Percentiles rank a stretch among this genome's conserved stretches.
phyloP scores from a whole-genome alignment of 2,797 vertebrate genomes.

The Kryptolebias ocellatus region DNA sequence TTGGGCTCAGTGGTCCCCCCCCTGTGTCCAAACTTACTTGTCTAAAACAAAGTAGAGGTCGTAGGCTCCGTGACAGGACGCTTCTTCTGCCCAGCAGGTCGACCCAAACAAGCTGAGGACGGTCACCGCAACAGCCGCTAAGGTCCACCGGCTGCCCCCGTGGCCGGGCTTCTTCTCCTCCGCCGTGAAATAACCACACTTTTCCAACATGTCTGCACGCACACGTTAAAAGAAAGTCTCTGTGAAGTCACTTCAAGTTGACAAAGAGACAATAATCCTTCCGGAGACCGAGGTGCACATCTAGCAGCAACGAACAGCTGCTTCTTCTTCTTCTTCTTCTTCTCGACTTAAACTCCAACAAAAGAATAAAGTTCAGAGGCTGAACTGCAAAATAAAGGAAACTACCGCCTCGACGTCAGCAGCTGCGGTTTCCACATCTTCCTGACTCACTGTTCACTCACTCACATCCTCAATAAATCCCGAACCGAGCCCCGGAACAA shows the following conservation, averaged over 20 bases:
- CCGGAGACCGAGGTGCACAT: slow-evolving; percentile 3
- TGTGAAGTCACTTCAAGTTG: too few species aligned
- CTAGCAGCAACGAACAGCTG: not conserved
- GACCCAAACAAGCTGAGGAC: slow-evolving; percentile 49
- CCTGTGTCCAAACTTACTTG: slow-evolving; percentile 80
- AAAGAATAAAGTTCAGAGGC: slow-evolving; percentile 18
- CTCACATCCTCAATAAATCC: slow-evolving; percentile 31
- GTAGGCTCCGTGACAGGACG: slow-evolving; percentile 89
- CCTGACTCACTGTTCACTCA: slow-evolving; percentile 43
- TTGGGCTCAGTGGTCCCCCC: not conserved
- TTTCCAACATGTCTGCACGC: slow-evolving; percentile 35
- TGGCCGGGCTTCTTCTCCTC: slow-evolving; percentile 17
- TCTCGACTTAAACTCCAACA: slow-evolving; percentile 22
- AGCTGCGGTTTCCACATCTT: slow-evolving; percentile 34
- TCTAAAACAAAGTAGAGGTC: slow-evolving; percentile 95
- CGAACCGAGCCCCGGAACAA: not conserved
- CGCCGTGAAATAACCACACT: slow-evolving; percentile 1
- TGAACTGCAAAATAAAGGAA: slow-evolving; percentile 56
- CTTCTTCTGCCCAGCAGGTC: slow-evolving; percentile 74
- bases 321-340: slow-evolving; percentile 38
- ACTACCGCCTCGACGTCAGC: slow-evolving; percentile 59
- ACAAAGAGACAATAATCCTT: not conserved
- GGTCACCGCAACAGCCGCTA: slow-evolving; percentile 17
- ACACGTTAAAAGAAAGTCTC: too few species aligned
- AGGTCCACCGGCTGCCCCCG: slow-evolving; percentile 30